Conservation (phyloP, 2,888 invertebrate species). For the Desoria tigrina region DNA sequence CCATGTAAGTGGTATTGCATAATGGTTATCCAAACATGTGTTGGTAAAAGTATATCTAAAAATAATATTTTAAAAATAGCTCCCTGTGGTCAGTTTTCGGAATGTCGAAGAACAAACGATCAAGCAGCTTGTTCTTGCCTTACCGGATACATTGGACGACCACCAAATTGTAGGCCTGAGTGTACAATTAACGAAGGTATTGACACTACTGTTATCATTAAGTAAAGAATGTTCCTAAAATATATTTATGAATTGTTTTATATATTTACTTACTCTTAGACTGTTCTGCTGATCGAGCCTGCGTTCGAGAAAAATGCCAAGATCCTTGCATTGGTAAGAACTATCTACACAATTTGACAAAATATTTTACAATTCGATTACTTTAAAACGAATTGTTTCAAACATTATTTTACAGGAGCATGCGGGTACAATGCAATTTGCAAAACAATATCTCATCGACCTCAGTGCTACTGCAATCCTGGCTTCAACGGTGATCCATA, state of each 20-base stretch:
- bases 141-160: slow-evolving; percentile 55
- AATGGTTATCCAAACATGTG: too few relatives aligned
- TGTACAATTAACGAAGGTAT: slow-evolving; percentile 46
- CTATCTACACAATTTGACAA: too few relatives aligned
- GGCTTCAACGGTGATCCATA: slow-evolving; percentile 80
- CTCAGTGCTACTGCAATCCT: slow-evolving; percentile 77
- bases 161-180: slow-evolving; percentile 64
- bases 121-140: slow-evolving; percentile 67
- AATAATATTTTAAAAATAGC: too few relatives aligned
- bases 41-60: too few relatives aligned
- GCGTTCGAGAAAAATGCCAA: slow-evolving; percentile 75
- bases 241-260: too few relatives aligned
- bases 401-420: slow-evolving; percentile 73
- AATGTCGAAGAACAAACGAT: slow-evolving; percentile 61
- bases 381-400: too few relatives aligned
- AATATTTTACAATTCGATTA: too few relatives aligned
- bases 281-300: slow-evolving; percentile 75
- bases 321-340: slow-evolving; percentile 75
- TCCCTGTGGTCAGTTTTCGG: slow-evolving; percentile 61
- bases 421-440: slow-evolving; percentile 81
- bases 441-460: slow-evolving; percentile 78
- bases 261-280: slow-evolving; percentile 14
- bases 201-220: slow-evolving; percentile 53
- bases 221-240: too few relatives aligned
- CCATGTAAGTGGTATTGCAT: slow-evolving; percentile 51